These are phyloP conservation scores for Phallusia fumigata DNA, from an alignment of 23 tunicate genomes.

Conservation along the genomic window DNA sequence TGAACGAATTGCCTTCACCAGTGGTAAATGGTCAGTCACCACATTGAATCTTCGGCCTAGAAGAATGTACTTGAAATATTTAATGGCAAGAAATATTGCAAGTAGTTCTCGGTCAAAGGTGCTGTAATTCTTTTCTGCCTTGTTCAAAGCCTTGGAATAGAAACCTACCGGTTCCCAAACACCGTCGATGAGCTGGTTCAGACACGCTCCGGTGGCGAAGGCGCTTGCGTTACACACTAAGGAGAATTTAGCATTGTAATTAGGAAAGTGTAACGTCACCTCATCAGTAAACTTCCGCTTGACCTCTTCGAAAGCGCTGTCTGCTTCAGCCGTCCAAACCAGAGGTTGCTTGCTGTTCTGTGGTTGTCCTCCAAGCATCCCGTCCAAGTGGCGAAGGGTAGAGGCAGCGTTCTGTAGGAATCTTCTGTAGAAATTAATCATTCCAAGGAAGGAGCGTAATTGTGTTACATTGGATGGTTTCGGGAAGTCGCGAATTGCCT, in stretches of 20 bases:
- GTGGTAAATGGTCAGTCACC: slow-evolving; percentile 24
- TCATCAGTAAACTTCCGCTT: neutral
- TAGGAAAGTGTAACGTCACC: neutral
- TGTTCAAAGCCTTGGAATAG: neutral
- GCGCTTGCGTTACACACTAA: neutral
- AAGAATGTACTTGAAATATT: slow-evolving; percentile 11
- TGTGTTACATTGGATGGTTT: neutral
- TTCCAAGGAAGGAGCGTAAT: neutral
- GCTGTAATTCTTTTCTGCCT: slow-evolving; percentile 11
- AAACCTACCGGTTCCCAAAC: neutral
- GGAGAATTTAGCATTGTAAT: neutral
- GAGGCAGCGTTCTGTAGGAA: neutral
- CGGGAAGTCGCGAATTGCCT: slow-evolving; percentile 5
- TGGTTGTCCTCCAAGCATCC: neutral
- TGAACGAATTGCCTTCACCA: slow-evolving; percentile 16
- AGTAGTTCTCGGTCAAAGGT: slow-evolving; percentile 23
- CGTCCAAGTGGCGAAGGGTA: neutral
- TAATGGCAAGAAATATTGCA: neutral
- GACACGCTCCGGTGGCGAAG: neutral
- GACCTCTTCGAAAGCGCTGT: neutral
- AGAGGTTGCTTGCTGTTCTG: neutral
- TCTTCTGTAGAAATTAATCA: neutral
- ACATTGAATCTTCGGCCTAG: slow-evolving; percentile 12
- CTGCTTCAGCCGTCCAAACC: neutral
- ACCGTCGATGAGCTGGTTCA: slow-evolving; percentile 15